Evolutionary conservation across 2,113 vertebrate species (phyloP).

Genomic region (Myotis lucifugus): DNA sequence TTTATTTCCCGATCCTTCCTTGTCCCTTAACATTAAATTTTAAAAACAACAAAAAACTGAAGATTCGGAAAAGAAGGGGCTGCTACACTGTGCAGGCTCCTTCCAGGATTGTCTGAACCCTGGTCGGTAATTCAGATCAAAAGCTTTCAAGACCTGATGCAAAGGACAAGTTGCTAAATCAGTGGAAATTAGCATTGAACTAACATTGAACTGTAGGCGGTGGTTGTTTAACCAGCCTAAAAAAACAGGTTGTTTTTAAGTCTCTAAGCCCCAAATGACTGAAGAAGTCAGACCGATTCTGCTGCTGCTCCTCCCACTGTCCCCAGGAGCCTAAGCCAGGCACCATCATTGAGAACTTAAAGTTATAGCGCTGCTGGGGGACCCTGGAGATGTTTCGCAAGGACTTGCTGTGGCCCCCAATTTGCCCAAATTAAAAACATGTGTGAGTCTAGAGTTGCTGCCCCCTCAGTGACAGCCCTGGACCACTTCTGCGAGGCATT

Average conservation of each 20-base stretch:
- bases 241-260: background rate
- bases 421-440: background rate
- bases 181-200: background rate
- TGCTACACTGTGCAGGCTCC: background rate
- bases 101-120: background rate
- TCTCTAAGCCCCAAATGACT: background rate
- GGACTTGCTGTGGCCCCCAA: background rate
- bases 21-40: background rate
- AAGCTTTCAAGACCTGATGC: conserved; percentile 7
- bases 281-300: background rate
- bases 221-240: background rate
- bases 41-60: background rate
- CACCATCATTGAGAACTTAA: background rate
- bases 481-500: background rate
- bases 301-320: background rate
- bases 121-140: background rate
- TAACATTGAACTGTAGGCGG: background rate
- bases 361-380: background rate
- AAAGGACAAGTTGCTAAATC: background rate
- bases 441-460: background rate
- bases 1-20: background rate
- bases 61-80: background rate
- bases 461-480: background rate
- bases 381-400: background rate
- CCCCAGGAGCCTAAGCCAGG: background rate